These are phyloP conservation scores for Helicorthomorpha holstii DNA, from an alignment of 1,140 invertebrate genomes.

Conservation along the genomic window DNA sequence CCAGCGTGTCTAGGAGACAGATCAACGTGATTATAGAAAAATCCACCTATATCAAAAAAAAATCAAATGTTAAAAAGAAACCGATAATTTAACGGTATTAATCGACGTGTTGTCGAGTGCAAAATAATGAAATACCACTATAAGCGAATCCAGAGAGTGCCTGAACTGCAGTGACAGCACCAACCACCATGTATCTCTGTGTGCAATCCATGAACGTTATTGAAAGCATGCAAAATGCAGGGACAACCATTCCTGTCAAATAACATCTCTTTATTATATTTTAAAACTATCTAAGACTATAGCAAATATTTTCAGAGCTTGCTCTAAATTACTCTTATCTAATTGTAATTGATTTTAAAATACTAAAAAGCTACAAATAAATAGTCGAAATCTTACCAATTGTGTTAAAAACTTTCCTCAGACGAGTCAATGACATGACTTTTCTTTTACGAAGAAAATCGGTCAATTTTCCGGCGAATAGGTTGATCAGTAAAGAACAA, in stretches of 20 bases:
- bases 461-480: constrained; percentile 14
- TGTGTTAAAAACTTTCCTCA: constrained; percentile 19
- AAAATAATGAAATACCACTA: too few relatives aligned
- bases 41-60: too few relatives aligned
- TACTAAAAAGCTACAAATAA: neutral
- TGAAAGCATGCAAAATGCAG: neutral
- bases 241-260: constrained; percentile 6
- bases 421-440: constrained; percentile 11
- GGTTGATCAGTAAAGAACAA: constrained; percentile 17
- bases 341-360: neutral
- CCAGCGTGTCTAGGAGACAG: too few relatives aligned
- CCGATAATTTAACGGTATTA: too few relatives aligned
- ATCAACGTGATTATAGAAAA: too few relatives aligned
- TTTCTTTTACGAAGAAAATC: constrained; percentile 15
- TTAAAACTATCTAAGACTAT: neutral
- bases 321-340: too few relatives aligned
- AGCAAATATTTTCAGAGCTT: neutral
- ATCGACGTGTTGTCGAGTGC: too few relatives aligned
- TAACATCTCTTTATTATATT: neutral
- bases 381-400: constrained; percentile 16
- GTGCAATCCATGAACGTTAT: constrained; percentile 3
- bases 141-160: constrained; percentile 3
- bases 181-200: constrained; percentile 2
- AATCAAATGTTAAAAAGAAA: too few relatives aligned
- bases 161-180: neutral